These are phyloP conservation scores for Sycophila sp. DNA, from an alignment of 1,140 invertebrate species.

Conservation along the genomic window DNA sequence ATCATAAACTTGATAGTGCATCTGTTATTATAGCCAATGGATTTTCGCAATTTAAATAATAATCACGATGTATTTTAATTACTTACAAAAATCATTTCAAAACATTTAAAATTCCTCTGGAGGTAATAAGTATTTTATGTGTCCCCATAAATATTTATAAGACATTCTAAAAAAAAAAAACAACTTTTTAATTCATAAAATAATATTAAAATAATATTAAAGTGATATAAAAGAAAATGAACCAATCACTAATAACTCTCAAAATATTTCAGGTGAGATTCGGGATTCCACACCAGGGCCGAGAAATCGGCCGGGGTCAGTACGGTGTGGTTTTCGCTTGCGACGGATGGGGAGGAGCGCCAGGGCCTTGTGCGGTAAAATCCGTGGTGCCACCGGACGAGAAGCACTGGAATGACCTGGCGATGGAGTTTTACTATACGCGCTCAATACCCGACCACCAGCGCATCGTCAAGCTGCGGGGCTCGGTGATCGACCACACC, in stretches of 20 bases:
- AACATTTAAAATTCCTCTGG: too few species aligned
- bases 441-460: conserved; percentile 87
- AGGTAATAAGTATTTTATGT: too few species aligned
- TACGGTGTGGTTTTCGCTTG: conserved; percentile 93
- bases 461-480: conserved; percentile 81
- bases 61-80: too few species aligned
- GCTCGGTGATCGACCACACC: conserved; percentile 85
- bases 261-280: conserved; percentile 67
- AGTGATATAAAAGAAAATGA: background rate
- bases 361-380: conserved; percentile 84
- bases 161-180: too few species aligned
- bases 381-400: conserved; percentile 91
- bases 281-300: conserved; percentile 81
- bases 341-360: conserved; percentile 79
- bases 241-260: background rate
- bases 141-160: too few species aligned
- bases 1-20: too few species aligned
- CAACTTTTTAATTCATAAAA: too few species aligned
- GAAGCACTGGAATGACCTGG: conserved; percentile 90
- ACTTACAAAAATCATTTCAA: too few species aligned
- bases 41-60: too few species aligned
- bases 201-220: too few species aligned
- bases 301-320: conserved; percentile 89
- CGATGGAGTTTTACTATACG: conserved; percentile 92
- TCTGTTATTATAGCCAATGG: too few species aligned